These are phyloP conservation scores for Eriosoma lanigerum DNA, from an alignment of 1,140 invertebrate genomes.

Conservation along the genomic window DNA sequence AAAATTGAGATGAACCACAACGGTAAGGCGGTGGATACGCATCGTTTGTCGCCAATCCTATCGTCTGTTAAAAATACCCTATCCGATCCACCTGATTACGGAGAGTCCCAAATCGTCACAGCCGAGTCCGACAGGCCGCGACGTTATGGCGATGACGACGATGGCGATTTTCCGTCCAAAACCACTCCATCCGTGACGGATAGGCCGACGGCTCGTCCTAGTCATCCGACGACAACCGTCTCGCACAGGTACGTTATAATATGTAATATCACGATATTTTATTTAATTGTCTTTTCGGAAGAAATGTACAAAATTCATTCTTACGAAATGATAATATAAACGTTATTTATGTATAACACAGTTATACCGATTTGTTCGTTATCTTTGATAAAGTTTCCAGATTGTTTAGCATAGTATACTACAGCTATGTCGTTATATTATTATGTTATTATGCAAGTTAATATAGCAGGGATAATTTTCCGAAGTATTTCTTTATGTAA, in stretches of 20 bases:
- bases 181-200: neutral
- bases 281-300: neutral
- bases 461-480: neutral
- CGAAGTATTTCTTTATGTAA: neutral
- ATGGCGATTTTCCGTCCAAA: neutral
- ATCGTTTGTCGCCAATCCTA: neutral
- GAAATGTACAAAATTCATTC: too few relatives aligned
- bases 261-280: neutral
- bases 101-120: neutral
- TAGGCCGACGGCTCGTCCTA: neutral
- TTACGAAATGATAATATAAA: too few relatives aligned
- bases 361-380: too few relatives aligned
- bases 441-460: neutral
- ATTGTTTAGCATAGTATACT: too few relatives aligned
- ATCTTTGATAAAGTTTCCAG: neutral
- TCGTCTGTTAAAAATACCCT: neutral
- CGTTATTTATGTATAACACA: too few relatives aligned
- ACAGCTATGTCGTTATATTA: neutral
- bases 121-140: neutral
- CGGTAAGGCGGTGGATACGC: constrained; percentile 40
- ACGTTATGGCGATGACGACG: neutral
- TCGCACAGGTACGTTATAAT: neutral
- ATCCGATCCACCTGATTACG: neutral
- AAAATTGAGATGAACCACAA: constrained; percentile 73
- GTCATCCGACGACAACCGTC: neutral